Percentiles rank a stretch among this genome's conserved stretches.
phyloP scores from a whole-genome alignment of 37 sponge, comb jelly and placozoan genomes.

The Ephydatia muelleri region DNA sequence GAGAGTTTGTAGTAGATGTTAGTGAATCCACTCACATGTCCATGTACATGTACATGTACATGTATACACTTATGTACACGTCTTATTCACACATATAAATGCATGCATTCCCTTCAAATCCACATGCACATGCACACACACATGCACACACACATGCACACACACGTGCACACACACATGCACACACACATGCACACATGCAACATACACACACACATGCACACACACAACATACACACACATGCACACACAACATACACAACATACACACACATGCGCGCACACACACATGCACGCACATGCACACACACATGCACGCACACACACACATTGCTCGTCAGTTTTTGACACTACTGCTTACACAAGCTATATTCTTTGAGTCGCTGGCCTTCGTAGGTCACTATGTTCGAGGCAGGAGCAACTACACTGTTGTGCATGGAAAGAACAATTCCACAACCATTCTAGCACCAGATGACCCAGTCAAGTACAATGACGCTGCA shows the following conservation, averaged over 20 bases:
- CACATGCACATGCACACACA: conserved; percentile 18
- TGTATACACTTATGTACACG: conserved; percentile 9
- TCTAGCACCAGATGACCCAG: background rate
- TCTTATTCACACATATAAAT: conserved; percentile 16
- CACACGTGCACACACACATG: conserved; percentile 8
- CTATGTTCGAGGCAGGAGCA: background rate
- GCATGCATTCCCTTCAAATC: conserved; percentile 6
- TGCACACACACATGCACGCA: conserved; percentile 7
- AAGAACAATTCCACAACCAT: background rate
- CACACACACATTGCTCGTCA: background rate
- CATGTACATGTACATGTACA: background rate
- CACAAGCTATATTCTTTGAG: background rate
- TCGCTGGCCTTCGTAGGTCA: background rate
- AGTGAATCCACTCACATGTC: too few relatives aligned
- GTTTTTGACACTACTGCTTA: background rate
- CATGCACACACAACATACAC: background rate
- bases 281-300: background rate
- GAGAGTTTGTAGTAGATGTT: too few relatives aligned
- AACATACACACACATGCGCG: background rate
- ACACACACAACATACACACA: too few relatives aligned
- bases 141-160: conserved; percentile 27
- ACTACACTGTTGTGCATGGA: background rate
- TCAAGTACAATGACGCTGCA: background rate
- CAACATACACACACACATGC: background rate
- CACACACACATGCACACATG: background rate